Evolutionary conservation across 1,140 invertebrate genomes (phyloP), one percentile per base, ranked within the genome.

Genomic region (Neodiprion virginianus): DNA sequence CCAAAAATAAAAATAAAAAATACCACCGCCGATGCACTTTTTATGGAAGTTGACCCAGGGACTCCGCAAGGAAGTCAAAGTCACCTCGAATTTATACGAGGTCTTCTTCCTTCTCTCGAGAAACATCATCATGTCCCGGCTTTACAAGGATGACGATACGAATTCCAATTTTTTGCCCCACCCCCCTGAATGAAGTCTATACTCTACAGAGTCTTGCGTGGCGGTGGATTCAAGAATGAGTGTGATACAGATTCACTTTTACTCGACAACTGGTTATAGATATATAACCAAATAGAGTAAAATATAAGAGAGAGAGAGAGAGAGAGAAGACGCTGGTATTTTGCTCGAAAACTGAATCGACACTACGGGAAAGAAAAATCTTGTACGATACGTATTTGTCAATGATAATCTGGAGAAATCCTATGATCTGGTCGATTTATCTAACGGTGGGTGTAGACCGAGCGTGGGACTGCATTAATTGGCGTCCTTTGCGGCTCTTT

Each of bases 391-490:
- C 28, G 28, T 40, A 40, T 40, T 40, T 40, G 5, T 40, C 28
- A 40, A 40, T 40, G 28, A 40, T 4, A 61, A 61, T 61, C 53
- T 61, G 5, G 53, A 61, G 8, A 17, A 61, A 61, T 61, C n/a
- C n/a, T 12, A 61, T 40, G 28, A 17, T 61, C 53, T 12, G n/a
- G 53, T 40, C 28, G 28, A 40, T 61, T 61, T 61, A 61, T 61
- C 53, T 17, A 61, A 14, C n/a, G 53, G n/a, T 61, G 11, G 53
- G 53, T 61, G n/a, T 17, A 61, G 2, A 14, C 53, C 53, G 53
- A 61, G 53, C 53, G 53, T 61, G 53, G 53, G 53, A 61, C 53
- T 61, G 8, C 53, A 61, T 61, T 61, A 61, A 61, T 61, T 61
- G 53, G 53, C 53, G 53, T 61, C 53, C 53, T 7, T 61, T 17